Percentiles rank a stretch among this genome's conserved stretches.
Evolutionary conservation across 2,797 vertebrate genomes (phyloP).

Genomic region (Spinus olivaceus): DNA sequence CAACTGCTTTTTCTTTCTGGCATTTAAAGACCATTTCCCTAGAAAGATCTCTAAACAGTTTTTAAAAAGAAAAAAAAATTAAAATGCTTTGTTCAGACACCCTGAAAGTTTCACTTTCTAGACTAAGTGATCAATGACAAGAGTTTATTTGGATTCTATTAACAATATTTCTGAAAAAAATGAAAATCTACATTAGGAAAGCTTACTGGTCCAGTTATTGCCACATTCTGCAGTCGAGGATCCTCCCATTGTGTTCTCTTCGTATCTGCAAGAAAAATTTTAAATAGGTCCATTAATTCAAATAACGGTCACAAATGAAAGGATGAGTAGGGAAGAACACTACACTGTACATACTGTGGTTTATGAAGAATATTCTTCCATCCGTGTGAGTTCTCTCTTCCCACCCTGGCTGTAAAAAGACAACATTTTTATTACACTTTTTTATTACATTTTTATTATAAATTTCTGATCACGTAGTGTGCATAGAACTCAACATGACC

Average conservation of each 20-base stretch:
- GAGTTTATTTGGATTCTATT: neutral
- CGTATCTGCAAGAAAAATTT: constrained; percentile 79
- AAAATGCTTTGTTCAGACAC: neutral
- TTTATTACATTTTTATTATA: neutral
- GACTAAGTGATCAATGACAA: neutral
- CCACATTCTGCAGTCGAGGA: constrained; percentile 89
- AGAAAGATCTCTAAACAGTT: neutral
- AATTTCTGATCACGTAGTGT: neutral
- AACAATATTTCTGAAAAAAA: neutral
- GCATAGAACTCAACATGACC: neutral
- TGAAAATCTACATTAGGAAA: neutral
- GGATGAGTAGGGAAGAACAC: neutral
- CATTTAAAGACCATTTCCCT: neutral
- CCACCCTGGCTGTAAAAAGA: constrained; percentile 87
- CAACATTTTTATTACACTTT: neutral
- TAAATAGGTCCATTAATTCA: neutral
- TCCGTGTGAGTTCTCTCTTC: constrained; percentile 93
- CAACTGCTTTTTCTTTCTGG: neutral
- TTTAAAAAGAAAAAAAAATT: neutral
- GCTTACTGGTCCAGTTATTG: constrained; percentile 93
- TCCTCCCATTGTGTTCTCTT: constrained; percentile 97
- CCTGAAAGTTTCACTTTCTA: neutral
- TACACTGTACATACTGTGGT: constrained; percentile 85
- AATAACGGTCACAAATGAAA: neutral
- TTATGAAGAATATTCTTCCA: constrained; percentile 93